Conservation (phyloP, 64 coral and sea anemone genomes). For the Montipora foliosa region DNA sequence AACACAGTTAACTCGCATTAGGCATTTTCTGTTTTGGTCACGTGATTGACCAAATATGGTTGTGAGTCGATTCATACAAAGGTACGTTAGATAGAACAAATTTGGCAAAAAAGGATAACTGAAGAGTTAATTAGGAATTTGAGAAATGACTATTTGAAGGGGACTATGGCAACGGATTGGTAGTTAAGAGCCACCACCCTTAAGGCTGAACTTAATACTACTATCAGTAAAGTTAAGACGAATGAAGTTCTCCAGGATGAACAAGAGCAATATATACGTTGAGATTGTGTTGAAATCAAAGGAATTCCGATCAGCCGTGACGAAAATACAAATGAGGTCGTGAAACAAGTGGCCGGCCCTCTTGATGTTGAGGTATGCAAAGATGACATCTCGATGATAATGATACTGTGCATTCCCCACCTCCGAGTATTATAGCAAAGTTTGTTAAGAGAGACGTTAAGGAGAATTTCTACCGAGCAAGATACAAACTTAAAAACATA, state of each 20-base stretch:
- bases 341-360: constrained; percentile 30
- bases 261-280: constrained; percentile 14
- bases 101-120: too few relatives aligned
- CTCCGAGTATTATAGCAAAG: constrained; percentile 21
- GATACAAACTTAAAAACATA: constrained; percentile 56
- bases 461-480: constrained; percentile 42
- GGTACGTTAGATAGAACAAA: too few relatives aligned
- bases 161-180: too few relatives aligned
- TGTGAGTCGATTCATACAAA: too few relatives aligned
- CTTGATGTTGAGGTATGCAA: background rate
- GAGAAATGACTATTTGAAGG: too few relatives aligned
- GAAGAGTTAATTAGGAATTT: too few relatives aligned
- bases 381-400: background rate
- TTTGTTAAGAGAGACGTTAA: constrained; percentile 39
- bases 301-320: background rate
- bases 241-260: constrained; percentile 19
- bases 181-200: too few relatives aligned
- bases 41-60: too few relatives aligned
- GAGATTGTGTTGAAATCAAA: constrained; percentile 47
- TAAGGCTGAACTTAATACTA: constrained; percentile 20
- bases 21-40: too few relatives aligned
- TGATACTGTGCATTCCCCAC: constrained; percentile 1
- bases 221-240: background rate
- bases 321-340: constrained; percentile 20
- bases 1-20: too few relatives aligned